Base-by-base conservation (phyloP, 2,113 vertebrate genomes). In the Micromys minutus region DNA sequence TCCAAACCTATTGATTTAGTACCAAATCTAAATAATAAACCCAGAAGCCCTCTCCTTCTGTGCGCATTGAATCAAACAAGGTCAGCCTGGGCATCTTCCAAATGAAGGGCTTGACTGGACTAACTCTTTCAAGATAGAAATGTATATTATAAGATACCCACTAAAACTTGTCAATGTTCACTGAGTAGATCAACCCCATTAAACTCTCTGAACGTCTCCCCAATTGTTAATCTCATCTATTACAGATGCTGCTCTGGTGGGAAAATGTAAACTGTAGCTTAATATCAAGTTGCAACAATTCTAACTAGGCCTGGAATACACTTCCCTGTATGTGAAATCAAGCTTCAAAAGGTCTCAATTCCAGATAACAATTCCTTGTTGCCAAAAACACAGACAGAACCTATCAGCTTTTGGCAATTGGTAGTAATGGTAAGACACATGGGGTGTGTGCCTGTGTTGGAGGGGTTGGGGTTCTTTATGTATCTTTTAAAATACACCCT, bases 121-220 rank as follows among this genome's bases (percentile, higher is more conserved):
- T 96, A 97, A 96, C 96, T 97, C 94, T 97, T 95, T 97, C 94
- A 85, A 91, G 96, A 97, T 97, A 97, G 98, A 97, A 98, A 97
- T 96, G 94, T 97, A 96, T 97, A 98, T 98, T 98, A 98, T 98
- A 97, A 98, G 98, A 96, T 95, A 96, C 97, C 97, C 94, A 98
- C 94, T 97, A 97, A 97, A 97, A 97, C 94, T 95, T 97, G 97
- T 97, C 98, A 97, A 95, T 97, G 97, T 97, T 98, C 95, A 97
- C 97, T 98, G 96, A 98, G 96, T 96, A 97, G 93, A 97, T 97
- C 97, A 97, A 97, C 97, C 96, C 96, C 96, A 98, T 98, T 97
- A 98, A 97, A 98, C 57, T 95, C 95, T 95, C 94, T 98, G 97
- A 97, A 97, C 96, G 98, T 98, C 97, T 96, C 86, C 92, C 97